Evolutionary conservation across 2,113 vertebrate genomes (phyloP), one percentile per base, ranked within the genome.

Genomic region (Pithys albifrons): DNA sequence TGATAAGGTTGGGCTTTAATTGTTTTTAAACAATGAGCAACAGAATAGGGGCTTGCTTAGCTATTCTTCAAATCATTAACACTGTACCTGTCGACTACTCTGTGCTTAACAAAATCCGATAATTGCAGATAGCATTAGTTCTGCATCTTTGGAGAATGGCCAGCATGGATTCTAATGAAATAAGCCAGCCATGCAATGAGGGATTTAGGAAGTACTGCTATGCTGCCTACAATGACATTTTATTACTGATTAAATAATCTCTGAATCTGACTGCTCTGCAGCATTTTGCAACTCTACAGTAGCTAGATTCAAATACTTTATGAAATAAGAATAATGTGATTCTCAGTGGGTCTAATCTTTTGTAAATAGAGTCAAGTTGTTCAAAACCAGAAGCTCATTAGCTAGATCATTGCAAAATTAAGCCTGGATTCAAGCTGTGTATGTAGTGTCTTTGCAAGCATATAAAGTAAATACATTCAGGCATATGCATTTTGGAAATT

Each of bases 101-200:
- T 83, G 89, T 95, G 91, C 90, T 69, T 89, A 95, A 96, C 79
- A 94, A 84, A 95, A 91, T 96, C 94, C 11, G 2, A 35, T 97
- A 95, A 97, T 37, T 43, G 85, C 85, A 67, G 29, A 89, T 69
- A 95, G 77, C 77, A 90, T 88, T 95, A 94, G 88, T 96, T 95
- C 93, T 97, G 96, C 90, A 93, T 96, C 96, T 95, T 84, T 97
- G 98, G 97, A 97, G 78, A 79, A 28, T 4, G 19, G 96, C 97
- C 97, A 97, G 93, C 89, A 91, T 48, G 77, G 93, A 96, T 96
- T 96, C 95, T 97, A 97, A 97, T 97, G 95, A 97, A 97, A 97
- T 96, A 97, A 97, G 91, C 79, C 24, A 5, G 81, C 76, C 93
- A 84, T 94, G 93, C 93, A 95, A 79, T 2, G 4, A 94, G 90